Percentiles rank a stretch among this genome's conserved stretches.
phyloP scores from a whole-genome alignment of 2,797 vertebrate species.

The Oryzias dopingdopingensis region DNA sequence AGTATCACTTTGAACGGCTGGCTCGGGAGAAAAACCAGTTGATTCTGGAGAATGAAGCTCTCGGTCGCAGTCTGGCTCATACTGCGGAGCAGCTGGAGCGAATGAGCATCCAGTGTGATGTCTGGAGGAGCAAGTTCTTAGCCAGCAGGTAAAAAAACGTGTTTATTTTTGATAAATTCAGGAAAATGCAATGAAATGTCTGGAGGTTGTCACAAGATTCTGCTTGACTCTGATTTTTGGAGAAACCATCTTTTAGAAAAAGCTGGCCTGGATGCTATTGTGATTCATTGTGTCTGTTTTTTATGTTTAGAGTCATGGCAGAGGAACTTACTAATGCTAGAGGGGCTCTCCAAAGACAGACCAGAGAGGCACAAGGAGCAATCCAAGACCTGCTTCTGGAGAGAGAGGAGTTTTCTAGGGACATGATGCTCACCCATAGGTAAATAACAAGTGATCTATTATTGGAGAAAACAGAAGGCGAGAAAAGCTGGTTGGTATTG shows the following conservation, averaged over 20 bases:
- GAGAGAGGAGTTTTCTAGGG: constrained; percentile 86
- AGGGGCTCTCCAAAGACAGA: constrained; percentile 87
- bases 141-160: constrained; percentile 86
- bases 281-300: not conserved
- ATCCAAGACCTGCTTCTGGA: constrained; percentile 92
- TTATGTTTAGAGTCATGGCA: constrained; percentile 89
- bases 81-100: constrained; percentile 91
- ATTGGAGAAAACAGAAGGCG: no score
- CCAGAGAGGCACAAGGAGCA: constrained; percentile 90
- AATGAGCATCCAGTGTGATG: constrained; percentile 98
- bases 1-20: constrained; percentile 96
- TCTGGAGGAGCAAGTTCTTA: constrained; percentile 98
- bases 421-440: constrained; percentile 91
- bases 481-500: no score
- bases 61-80: constrained; percentile 82
- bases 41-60: constrained; percentile 91
- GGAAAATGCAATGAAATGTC: not conserved
- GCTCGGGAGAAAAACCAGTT: constrained; percentile 95
- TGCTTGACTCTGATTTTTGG: not conserved
- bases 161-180: not conserved
- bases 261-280: not conserved
- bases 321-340: constrained; percentile 91
- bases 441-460: constrained; percentile 42
- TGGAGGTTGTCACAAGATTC: no score
- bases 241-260: not conserved